Evolutionary conservation across 2,113 vertebrate genomes (phyloP), one percentile per base, ranked within the genome.

Genomic region (Coryphaenoides rupestris): DNA sequence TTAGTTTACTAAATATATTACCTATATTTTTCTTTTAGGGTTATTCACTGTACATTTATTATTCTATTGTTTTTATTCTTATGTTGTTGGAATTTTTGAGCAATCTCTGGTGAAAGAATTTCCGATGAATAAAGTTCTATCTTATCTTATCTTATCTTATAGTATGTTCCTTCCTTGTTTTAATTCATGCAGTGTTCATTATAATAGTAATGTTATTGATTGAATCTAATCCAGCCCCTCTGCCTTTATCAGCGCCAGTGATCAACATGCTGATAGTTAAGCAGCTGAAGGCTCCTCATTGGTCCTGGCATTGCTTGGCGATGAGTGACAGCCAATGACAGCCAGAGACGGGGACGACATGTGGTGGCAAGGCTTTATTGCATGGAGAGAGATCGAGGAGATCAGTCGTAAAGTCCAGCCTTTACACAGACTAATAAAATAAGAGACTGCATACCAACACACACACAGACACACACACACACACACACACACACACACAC

Each of bases 251-350:
- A n/a, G 12, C 53, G 65, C 47, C 21, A 24, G 16, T 49, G 55
- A 50, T 50, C 47, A 14, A 40, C 33, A 40, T 40, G 6, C 33
- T 40, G 33, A 7, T 73, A 63, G 45, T 75, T 74, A 26, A 73
- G 47, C 33, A 46, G 59, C 64, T 72, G 73, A 82, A 74, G 74
- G 71, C 63, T 58, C 57, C 67, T 69, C 33, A 58, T 45, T 77
- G 79, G 74, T 58, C 15, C 19, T 24, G 57, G 77, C 84, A 88
- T 86, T 86, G 72, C 77, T 24, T 84, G 76, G 83, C 83, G 83
- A 53, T 83, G 85, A 87, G 60, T 79, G 84, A 83, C 75, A 71
- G 72, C 56, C 56, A 67, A 77, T 69, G 70, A 58, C 58, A 69
- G 79, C 55, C 24, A 66, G 73, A 50, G n/a, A n/a, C 16, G 70